A percentile compares a stretch with the other conserved stretches of the same genome.
Evolutionary conservation across 2,888 invertebrate species (phyloP).

Genomic region (Mesorhabditis belari): DNA sequence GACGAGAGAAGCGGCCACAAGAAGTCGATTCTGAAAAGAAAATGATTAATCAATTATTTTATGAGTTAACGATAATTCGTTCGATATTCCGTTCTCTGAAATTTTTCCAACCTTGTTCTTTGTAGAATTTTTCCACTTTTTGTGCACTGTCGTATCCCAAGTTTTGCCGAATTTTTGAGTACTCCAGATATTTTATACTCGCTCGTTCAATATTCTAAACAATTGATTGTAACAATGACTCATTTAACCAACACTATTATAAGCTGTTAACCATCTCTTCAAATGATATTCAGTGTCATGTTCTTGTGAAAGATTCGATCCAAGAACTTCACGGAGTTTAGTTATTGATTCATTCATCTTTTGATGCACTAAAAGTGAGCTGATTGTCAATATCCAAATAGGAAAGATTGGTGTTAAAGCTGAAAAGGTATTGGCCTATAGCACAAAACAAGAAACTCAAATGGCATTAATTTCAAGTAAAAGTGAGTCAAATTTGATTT

Average conservation of each 20-base stretch:
- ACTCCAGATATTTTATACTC: neutral
- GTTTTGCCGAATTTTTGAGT: neutral
- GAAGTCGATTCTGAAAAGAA: neutral
- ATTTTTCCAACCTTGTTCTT: too few relatives aligned
- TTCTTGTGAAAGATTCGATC: neutral
- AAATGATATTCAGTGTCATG: neutral
- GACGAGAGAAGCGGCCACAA: neutral
- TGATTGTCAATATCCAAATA: too few relatives aligned
- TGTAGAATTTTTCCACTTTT: neutral
- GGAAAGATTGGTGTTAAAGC: too few relatives aligned
- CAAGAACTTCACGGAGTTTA: neutral
- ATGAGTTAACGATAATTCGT: too few relatives aligned
- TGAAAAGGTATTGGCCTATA: too few relatives aligned
- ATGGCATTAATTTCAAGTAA: too few relatives aligned
- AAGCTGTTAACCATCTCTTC: neutral
- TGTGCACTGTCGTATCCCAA: neutral
- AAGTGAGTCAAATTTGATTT: too few relatives aligned
- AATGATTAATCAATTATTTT: neutral
- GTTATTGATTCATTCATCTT: too few relatives aligned
- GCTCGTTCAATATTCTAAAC: neutral
- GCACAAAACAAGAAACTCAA: too few relatives aligned
- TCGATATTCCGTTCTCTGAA: too few relatives aligned
- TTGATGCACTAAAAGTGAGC: too few relatives aligned
- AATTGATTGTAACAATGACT: neutral
- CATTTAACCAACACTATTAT: neutral